These are phyloP conservation scores for Agonum fuliginosum DNA, from an alignment of 2,888 invertebrate genomes.

Conservation along the genomic window DNA sequence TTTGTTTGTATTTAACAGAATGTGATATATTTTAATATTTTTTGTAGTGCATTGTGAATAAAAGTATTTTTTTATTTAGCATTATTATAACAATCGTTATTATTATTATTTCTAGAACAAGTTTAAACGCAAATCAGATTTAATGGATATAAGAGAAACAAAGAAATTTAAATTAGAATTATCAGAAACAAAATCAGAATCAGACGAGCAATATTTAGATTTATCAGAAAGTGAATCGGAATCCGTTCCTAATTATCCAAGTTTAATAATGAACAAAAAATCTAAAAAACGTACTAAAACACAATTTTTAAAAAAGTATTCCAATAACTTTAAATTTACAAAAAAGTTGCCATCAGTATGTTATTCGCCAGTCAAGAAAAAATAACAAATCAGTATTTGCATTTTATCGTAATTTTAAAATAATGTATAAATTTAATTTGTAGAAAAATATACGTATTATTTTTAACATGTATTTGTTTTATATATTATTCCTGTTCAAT, in stretches of 20 bases:
- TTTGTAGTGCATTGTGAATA: slow-evolving; percentile 18
- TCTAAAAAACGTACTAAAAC: background rate
- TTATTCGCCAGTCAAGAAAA: background rate
- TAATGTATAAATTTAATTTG: too few relatives aligned
- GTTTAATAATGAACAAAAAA: background rate
- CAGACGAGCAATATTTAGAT: too few relatives aligned
- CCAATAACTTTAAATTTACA: background rate
- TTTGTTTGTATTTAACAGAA: too few relatives aligned
- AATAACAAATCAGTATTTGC: background rate
- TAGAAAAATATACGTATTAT: background rate
- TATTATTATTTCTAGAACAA: slow-evolving; percentile 11
- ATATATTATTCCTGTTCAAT: background rate
- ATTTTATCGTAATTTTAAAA: background rate
- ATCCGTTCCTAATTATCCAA: background rate
- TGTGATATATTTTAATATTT: background rate
- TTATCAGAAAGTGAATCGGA: too few relatives aligned
- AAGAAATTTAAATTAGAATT: slow-evolving; percentile 10
- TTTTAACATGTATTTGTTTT: background rate
- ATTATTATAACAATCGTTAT: background rate
- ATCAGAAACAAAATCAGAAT: background rate
- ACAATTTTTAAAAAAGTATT: background rate
- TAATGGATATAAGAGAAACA: background rate
- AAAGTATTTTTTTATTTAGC: background rate
- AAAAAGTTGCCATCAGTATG: background rate
- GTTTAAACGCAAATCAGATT: background rate